Base-by-base conservation (phyloP, 2,888 invertebrate species). In the Ectobius pallidus region DNA sequence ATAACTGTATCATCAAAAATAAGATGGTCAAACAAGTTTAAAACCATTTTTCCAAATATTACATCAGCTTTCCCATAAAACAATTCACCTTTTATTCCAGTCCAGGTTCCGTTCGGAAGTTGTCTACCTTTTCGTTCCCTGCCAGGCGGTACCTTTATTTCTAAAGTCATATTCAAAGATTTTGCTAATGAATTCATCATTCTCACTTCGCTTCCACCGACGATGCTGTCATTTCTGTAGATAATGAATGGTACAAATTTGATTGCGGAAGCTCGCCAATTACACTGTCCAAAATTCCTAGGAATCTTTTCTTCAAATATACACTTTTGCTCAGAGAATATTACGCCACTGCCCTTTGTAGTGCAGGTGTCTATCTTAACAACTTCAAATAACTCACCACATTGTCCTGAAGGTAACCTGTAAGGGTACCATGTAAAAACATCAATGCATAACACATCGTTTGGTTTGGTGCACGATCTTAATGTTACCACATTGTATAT, bases 1-100 rank as follows among this genome's bases (percentile, higher is more conserved):
- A 34, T 18, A 11, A 30, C 11, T 9, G 62, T 32, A 4, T 18
- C 32, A 32, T 30, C 62, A 62, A 62, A 62, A 1, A 62, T 7
- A 34, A 62, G 62, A 18, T 30, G 62, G 34, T 62, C 62, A 4
- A 32, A 20, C 20, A 62, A 34, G 18, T 62, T 62, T n/a, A 9
- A 2, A n/a, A 62, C n/a, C 3, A 62, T n/a, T 2, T 34, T 27
- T 2, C 32, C 62, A 18, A 62, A 62, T 30, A 34, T 34, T 9
- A 62, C 32, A 16, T 62, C 62, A 1, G 62, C n/a, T 18, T 2
- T 3, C 0, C 62, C 62, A 18, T 30, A 62, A 6, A 62, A 6
- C 34, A 62, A 3, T 11, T 62, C 62, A 18, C 32, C 62, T 0
- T 34, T n/a, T 11, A 62, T n/a, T 34, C 62, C 62, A 7, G n/a